phyloP scores from a whole-genome alignment of 2,113 vertebrate species.

The Monopterus albus region DNA sequence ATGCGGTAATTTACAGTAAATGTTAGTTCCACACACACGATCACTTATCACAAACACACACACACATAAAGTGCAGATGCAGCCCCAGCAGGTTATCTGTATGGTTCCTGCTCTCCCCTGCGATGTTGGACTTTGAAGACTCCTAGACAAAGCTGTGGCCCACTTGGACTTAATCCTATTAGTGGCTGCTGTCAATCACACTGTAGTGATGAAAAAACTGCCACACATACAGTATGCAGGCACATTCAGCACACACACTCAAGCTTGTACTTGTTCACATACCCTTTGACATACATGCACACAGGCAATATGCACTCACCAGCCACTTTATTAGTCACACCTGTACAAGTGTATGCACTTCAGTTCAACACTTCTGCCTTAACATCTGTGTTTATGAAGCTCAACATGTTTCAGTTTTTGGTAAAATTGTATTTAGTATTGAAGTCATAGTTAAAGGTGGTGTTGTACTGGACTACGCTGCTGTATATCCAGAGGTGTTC shows the following conservation, averaged over 20 bases:
- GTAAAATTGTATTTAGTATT: no score
- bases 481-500: no score
- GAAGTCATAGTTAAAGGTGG: no score
- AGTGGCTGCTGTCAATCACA: conserved; percentile 76
- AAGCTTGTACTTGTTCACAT: conserved; percentile 8
- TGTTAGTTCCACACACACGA: neutral
- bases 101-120: conserved; percentile 47
- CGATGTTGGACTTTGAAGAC: conserved; percentile 68
- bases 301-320: conserved; percentile 23
- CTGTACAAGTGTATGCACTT: no score
- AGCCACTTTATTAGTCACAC: no score
- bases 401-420: no score
- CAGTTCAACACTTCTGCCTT: no score
- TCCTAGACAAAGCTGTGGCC: conserved; percentile 67
- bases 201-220: conserved; percentile 37
- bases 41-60: neutral
- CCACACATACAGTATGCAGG: neutral
- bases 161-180: conserved; percentile 80
- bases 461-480: no score
- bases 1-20: neutral
- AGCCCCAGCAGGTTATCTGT: conserved; percentile 49
- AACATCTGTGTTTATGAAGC: no score
- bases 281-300: no score
- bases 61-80: conserved; percentile 28
- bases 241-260: conserved; percentile 1